Percentiles rank a stretch among this genome's conserved stretches.
These are phyloP conservation scores for Poecile atricapillus DNA, from an alignment of 2,113 vertebrate species.

Conservation along the genomic window DNA sequence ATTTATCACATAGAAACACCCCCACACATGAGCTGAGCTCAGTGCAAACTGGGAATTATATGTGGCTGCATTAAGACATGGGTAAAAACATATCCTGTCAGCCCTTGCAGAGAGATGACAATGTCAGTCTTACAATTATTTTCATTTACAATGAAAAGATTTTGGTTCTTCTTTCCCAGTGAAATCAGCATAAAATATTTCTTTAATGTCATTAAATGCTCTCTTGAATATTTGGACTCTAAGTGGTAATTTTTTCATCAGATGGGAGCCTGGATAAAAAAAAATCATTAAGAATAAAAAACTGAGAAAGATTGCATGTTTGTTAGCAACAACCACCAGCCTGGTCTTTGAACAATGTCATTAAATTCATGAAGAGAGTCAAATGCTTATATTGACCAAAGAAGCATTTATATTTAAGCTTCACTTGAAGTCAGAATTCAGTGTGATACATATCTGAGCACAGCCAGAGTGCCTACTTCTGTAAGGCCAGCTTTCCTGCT, in stretches of 20 bases:
- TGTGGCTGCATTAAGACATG: background rate
- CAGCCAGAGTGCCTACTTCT: background rate
- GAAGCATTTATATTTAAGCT: background rate
- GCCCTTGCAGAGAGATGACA: background rate
- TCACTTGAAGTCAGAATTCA: background rate
- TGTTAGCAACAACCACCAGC: background rate
- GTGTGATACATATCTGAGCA: background rate
- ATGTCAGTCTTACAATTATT: background rate
- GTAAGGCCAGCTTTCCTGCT: background rate
- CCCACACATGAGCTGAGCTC: background rate
- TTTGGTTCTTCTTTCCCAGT: background rate
- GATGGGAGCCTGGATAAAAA: background rate
- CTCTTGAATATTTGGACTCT: background rate
- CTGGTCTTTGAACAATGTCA: background rate
- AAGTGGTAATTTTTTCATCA: background rate
- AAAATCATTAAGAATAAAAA: background rate
- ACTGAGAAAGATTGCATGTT: background rate
- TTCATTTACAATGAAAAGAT: background rate
- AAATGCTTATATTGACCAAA: background rate
- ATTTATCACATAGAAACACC: slow-evolving; percentile 21
- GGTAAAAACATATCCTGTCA: background rate
- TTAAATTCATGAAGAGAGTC: background rate
- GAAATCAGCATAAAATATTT: background rate
- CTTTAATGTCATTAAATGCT: background rate
- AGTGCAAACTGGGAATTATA: background rate